phyloP scores from a whole-genome alignment of 2,888 invertebrate species.

The Hymenopus coronatus region DNA sequence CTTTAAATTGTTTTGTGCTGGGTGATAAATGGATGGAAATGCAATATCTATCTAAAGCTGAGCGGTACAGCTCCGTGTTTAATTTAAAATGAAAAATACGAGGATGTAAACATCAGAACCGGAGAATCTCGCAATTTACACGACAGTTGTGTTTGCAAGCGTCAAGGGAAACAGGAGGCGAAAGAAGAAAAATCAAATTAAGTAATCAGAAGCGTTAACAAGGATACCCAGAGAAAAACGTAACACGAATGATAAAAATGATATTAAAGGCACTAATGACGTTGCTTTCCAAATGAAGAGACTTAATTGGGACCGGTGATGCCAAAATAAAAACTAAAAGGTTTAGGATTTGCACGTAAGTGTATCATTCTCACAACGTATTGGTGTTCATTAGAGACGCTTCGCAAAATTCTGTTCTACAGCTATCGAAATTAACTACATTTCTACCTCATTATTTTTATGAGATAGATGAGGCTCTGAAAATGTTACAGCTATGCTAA shows the following conservation, averaged over 20 bases:
- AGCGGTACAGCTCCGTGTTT: neutral
- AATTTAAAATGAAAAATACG: neutral
- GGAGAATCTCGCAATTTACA: neutral
- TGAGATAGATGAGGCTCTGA: no score
- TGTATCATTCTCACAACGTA: no score
- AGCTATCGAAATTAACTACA: neutral
- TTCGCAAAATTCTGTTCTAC: neutral
- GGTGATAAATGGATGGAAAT: neutral
- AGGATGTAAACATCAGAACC: neutral
- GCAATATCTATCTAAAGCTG: no score
- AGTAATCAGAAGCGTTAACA: neutral
- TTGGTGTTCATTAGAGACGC: no score
- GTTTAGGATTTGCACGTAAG: no score
- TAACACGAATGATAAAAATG: neutral
- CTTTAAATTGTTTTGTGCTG: no score
- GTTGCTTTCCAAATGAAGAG: neutral
- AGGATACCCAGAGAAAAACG: no score
- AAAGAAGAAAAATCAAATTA: neutral
- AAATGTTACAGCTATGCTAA: no score
- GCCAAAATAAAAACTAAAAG: neutral
- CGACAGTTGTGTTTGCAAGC: no score
- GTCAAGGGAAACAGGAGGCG: neutral
- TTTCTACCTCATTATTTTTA: neutral
- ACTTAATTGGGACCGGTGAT: neutral
- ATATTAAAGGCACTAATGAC: neutral